Evolutionary conservation across 2,113 vertebrate genomes (phyloP), one percentile per base, ranked within the genome.

Genomic region (Phalacrocorax aristotelis): DNA sequence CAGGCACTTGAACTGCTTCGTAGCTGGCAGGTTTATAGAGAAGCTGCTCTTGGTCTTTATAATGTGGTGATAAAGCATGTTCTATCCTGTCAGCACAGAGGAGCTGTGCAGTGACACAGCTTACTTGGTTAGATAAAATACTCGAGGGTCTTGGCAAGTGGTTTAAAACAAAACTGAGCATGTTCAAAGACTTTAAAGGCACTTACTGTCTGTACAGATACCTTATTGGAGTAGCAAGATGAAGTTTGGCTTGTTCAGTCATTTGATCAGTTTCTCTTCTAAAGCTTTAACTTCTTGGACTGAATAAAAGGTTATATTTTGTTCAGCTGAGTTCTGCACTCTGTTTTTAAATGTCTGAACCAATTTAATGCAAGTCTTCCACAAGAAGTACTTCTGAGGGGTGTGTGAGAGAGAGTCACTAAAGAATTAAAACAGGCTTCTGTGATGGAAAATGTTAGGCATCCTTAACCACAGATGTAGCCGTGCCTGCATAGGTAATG

Each of bases 361-460:
- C 22, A n/a, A 54, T 76, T 94, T 92, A 60, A 64, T 38, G 29
- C 49, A 77, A 77, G 54, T 74, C 44, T 57, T 81, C 26, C 38
- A 60, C 54, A 54, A 86, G 81, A 96, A 75, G 62, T 74, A 57
- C 22, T 88, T 90, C 58, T 80, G 89, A 90, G 51, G 58, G 2
- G 3, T n/a, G n/a, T 72, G 54, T 76, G 66, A 69, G 60, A 52
- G 65, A 74, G 17, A 27, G 76, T 85, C 55, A 26, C n/a, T 81
- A 40, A 89, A 78, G 52, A 90, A 88, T 90, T 77, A 60, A 38
- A 66, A 51, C 8, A 34, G n/a, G 7, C 55, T 92, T 38, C 57
- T 52, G 29, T 64, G 44, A 75, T 79, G 94, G 94, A 95, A 94
- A 94, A 75, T 57, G 38, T 89, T 92, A 90, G 76, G 38, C 64